phyloP scores from a whole-genome alignment of 2,888 invertebrate genomes.

The Tigriopus californicus region DNA sequence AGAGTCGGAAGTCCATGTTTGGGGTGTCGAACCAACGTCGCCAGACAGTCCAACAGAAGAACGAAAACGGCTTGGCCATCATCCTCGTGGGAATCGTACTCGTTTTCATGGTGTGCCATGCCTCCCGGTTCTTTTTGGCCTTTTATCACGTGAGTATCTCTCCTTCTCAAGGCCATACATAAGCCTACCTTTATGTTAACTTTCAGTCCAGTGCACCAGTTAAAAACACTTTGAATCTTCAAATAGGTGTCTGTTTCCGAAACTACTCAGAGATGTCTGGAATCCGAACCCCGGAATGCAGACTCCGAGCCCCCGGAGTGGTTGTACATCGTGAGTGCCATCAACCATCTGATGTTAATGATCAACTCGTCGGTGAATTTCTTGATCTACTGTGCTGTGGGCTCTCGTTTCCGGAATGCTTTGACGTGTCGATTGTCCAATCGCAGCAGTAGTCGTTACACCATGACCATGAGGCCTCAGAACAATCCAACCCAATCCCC shows the following conservation, averaged over 20 bases:
- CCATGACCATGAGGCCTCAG: no score
- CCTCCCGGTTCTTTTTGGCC: slow-evolving; percentile 4
- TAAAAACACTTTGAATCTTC: no score
- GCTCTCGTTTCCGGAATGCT: background rate
- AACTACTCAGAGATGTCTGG: background rate
- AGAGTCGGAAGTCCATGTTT: background rate
- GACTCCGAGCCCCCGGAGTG: background rate
- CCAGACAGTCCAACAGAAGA: background rate
- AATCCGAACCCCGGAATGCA: background rate
- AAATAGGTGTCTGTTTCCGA: background rate
- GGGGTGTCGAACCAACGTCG: background rate
- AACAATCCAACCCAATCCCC: no score
- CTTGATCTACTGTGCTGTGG: background rate
- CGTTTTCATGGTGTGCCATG: slow-evolving; percentile 8
- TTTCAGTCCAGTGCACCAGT: no score
- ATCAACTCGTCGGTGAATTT: background rate
- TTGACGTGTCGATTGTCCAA: background rate
- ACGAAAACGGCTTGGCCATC: background rate
- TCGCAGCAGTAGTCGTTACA: no score
- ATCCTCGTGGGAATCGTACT: slow-evolving; percentile 6
- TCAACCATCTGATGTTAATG: background rate
- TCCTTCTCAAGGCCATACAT: no score
- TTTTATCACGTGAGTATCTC: slow-evolving; percentile 6
- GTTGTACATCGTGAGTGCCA: background rate
- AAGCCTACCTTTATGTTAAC: no score